These are phyloP conservation scores for Thereva unica DNA, from an alignment of 2,888 invertebrate species.

Conservation along the genomic window DNA sequence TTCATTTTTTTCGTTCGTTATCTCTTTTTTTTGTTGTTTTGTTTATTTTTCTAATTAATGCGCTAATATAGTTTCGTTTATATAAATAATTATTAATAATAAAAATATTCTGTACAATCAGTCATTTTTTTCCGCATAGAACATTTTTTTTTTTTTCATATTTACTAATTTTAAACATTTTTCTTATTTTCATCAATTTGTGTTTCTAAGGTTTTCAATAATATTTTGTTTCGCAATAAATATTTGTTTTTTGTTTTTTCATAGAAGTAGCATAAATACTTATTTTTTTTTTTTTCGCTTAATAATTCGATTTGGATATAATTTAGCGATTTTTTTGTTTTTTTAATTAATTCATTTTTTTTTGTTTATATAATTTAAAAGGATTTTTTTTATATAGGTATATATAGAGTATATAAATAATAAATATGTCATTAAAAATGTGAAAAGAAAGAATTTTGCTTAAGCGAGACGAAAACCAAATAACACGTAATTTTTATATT, in stretches of 20 bases:
- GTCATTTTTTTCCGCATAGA: conserved; percentile 40
- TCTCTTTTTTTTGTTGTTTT: background rate
- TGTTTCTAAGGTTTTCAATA: conserved; percentile 13
- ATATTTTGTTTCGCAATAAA: conserved; percentile 32
- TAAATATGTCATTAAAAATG: conserved; percentile 25
- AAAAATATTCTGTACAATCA: conserved; percentile 42
- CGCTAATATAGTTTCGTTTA: conserved; percentile 32
- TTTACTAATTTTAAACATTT: conserved; percentile 18
- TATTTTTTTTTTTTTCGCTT: conserved; percentile 10
- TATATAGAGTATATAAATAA: conserved; percentile 23
- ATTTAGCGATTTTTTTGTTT: conserved; percentile 20
- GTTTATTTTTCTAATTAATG: conserved; percentile 26
- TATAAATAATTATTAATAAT: conserved; percentile 40
- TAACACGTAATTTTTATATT: background rate
- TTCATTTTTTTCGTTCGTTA: background rate
- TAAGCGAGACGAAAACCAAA: conserved; percentile 12
- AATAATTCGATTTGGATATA: conserved; percentile 28
- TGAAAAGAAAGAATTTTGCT: conserved; percentile 20
- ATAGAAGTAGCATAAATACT: too few relatives aligned
- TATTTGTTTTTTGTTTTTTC: conserved; percentile 3
- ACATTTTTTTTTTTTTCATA: conserved; percentile 30
- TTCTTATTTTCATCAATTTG: conserved; percentile 3
- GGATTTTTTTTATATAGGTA: background rate
- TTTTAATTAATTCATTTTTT: background rate
- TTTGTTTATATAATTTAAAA: conserved; percentile 9